Conservation (phyloP, 2,888 invertebrate genomes). For the Mantis religiosa region DNA sequence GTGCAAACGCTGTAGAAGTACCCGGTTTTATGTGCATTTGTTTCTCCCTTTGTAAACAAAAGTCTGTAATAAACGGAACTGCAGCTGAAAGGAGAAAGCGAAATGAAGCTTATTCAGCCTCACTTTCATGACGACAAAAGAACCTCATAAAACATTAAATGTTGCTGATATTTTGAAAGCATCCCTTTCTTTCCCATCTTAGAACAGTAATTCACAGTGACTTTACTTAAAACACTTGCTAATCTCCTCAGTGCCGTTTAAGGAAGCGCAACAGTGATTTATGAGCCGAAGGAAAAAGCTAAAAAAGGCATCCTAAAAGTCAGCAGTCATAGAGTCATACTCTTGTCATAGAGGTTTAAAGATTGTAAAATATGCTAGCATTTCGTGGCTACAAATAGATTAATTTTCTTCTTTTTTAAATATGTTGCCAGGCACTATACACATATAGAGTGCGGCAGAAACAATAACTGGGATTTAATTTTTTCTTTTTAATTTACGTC, state of each 20-base stretch:
- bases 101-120: neutral
- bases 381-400: too few species aligned
- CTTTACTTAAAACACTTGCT: neutral
- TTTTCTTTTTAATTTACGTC: too few species aligned
- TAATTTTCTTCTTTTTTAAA: too few species aligned
- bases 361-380: too few species aligned
- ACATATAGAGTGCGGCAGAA: too few species aligned
- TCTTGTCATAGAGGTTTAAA: too few species aligned
- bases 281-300: neutral
- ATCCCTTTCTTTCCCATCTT: neutral
- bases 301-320: neutral
- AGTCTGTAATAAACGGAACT: neutral
- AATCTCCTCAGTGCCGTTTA: neutral
- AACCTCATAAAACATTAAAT: neutral
- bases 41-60: neutral
- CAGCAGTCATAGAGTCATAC: too few species aligned
- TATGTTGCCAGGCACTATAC: too few species aligned
- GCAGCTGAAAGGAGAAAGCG: neutral
- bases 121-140: neutral
- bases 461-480: too few species aligned
- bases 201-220: neutral
- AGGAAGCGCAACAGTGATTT: neutral
- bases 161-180: neutral
- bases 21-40: neutral
- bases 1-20: neutral